phyloP scores from a whole-genome alignment of 2,797 vertebrate species.

The Limosa lapponica region DNA sequence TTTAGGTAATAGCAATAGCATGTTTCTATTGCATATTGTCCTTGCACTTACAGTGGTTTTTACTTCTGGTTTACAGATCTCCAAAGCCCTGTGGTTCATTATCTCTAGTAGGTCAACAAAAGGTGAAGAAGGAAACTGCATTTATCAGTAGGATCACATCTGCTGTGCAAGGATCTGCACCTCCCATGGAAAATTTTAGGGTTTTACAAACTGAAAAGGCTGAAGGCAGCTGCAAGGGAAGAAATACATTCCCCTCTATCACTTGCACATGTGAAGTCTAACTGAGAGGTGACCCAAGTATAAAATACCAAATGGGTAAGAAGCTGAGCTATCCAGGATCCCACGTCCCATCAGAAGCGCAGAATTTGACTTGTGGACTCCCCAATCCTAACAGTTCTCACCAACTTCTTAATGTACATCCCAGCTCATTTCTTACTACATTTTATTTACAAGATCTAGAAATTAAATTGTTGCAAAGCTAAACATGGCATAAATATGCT shows the following conservation, averaged over 20 bases:
- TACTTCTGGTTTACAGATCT: not conserved
- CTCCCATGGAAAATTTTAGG: not conserved
- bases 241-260: not conserved
- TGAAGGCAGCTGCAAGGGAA: not conserved
- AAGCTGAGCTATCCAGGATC: not conserved
- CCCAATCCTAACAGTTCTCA: not conserved
- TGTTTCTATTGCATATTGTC: not conserved
- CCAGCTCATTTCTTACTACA: not conserved
- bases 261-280: not conserved
- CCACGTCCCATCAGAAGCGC: not conserved
- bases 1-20: not conserved
- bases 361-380: not conserved
- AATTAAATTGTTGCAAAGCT: not conserved
- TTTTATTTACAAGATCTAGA: not conserved
- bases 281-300: not conserved
- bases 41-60: not conserved
- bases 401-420: not conserved
- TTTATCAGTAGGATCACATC: not conserved
- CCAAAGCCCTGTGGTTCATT: not conserved
- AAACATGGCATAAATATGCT: not conserved
- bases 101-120: not conserved
- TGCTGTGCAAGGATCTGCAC: not conserved
- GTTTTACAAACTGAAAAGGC: not conserved
- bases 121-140: conserved; percentile 15
- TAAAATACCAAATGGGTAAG: not conserved